These are phyloP conservation scores for Cephus pygmeus DNA, from an alignment of 2,888 invertebrate genomes.

Conservation along the genomic window DNA sequence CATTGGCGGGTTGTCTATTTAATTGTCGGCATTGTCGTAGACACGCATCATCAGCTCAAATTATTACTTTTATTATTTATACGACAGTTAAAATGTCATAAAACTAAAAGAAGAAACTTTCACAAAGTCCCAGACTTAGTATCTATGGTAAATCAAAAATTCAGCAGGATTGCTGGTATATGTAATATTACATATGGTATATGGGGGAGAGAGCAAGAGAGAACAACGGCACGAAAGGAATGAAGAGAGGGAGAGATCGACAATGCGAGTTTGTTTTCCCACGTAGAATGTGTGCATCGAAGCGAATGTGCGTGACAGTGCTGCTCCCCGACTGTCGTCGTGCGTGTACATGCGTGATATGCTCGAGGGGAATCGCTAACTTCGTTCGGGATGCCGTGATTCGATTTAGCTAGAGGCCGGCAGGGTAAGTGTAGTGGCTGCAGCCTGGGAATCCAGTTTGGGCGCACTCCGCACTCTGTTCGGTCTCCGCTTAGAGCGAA, in stretches of 20 bases:
- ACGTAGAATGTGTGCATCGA: neutral
- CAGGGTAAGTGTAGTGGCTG: constrained; percentile 33
- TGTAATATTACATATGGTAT: neutral
- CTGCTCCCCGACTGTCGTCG: too few species aligned
- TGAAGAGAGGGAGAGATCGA: neutral
- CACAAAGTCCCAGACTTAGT: too few species aligned
- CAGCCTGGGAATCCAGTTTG: constrained; percentile 53
- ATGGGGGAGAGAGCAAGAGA: neutral
- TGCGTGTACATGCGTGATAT: neutral
- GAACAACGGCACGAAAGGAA: too few species aligned
- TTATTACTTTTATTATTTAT: too few species aligned
- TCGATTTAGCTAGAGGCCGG: constrained; percentile 53
- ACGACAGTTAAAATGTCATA: too few species aligned
- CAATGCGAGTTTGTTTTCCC: neutral
- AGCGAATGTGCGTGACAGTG: neutral
- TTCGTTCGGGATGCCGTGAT: constrained; percentile 58
- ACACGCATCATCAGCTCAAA: too few species aligned
- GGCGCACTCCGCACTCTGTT: constrained; percentile 26
- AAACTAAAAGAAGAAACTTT: too few species aligned
- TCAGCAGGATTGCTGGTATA: neutral
- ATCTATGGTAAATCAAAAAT: too few species aligned
- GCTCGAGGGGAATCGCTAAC: constrained; percentile 41
- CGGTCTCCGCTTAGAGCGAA: neutral
- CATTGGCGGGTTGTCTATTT: too few species aligned
- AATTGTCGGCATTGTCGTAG: too few species aligned